Base-by-base conservation (phyloP, 2,888 invertebrate genomes). In the Willowsia nigromaculata region DNA sequence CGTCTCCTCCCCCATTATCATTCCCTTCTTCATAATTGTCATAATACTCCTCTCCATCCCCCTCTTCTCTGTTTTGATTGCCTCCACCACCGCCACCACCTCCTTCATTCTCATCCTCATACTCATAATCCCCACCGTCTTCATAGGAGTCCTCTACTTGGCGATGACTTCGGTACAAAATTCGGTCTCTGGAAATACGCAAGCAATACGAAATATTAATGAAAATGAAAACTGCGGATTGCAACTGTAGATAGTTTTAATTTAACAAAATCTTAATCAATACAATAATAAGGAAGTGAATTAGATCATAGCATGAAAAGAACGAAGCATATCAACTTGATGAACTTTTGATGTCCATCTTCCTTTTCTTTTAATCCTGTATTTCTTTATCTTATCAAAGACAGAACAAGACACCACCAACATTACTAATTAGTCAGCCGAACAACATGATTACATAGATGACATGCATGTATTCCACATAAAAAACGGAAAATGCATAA, bases 71-170 rank as follows among this genome's bases (percentile, higher is more conserved):
- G 5, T 40, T 40, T 50, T 47, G 13, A 22, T 74, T 59, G 33
- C 82, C 59, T 15, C 62, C 43, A 80, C 33, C 74, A 22, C n/a
- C n/a, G 5, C 71, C 68, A 1, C 50, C 33, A 50, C 65, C 62
- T 9, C 56, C 85, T 1, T 76, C 83, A 15, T 83, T 74, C 50
- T 90, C 88, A 50, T 89, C 91, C 33, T 91, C 92, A 50, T 92
- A 92, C 50, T 92, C 92, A 50, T 91, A 91, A 1, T 92, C 92
- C 3, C 82, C 92, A 0, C 80, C 90, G 22, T 92, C 92, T 71
- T 93, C 92, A 47, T 93, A 92, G 5, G 91, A 92, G 27, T 91
- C 92, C 43, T 93, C 91, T 0, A 92, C 91, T 56, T 92, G 93
- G 15, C 93, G 90, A 30, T 90, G 91, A 74, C 76, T 84, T 33